These are phyloP conservation scores for Arctocebus calabarensis DNA, from an alignment of 2,797 vertebrate species.

Conservation along the genomic window DNA sequence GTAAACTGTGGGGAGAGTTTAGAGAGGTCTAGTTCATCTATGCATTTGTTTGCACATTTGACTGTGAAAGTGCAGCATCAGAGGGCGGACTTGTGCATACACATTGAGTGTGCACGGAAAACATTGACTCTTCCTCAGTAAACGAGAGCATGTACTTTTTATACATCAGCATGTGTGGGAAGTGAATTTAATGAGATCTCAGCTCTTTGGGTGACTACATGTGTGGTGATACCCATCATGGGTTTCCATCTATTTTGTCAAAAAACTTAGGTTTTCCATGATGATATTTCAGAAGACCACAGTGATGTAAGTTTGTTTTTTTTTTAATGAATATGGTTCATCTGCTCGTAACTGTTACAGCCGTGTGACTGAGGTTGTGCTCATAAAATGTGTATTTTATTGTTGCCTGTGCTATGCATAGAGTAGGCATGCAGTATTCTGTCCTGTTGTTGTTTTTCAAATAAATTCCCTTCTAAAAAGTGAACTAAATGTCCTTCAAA, in stretches of 20 bases:
- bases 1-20: background rate
- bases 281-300: background rate
- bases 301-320: background rate
- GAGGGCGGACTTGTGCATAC: background rate
- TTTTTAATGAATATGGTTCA: background rate
- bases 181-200: background rate
- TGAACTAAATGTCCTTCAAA: background rate
- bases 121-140: background rate
- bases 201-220: background rate
- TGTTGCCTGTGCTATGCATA: background rate
- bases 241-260: background rate
- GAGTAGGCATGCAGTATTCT: background rate
- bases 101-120: background rate
- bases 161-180: background rate
- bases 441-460: background rate
- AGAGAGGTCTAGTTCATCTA: background rate
- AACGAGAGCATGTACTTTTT: background rate
- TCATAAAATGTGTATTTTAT: background rate
- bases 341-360: background rate
- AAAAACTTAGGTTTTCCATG: background rate
- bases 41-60: background rate
- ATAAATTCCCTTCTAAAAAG: background rate
- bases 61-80: background rate
- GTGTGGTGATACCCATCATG: background rate
- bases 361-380: no score